Base-by-base conservation (phyloP, 2,113 vertebrate species). In the Tetraodon nigroviridis region DNA sequence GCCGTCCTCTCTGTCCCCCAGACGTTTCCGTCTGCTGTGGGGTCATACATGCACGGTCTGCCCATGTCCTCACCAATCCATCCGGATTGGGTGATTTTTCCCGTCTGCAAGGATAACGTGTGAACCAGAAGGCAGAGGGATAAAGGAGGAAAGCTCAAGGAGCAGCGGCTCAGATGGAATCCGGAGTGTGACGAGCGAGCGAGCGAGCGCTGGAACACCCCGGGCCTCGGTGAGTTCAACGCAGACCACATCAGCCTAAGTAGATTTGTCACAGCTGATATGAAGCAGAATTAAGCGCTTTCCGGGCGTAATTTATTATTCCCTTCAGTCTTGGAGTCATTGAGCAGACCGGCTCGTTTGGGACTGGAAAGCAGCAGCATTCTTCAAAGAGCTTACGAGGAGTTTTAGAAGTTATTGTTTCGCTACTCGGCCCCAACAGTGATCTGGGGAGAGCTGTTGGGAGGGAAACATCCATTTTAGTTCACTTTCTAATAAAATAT, bases 211-310 rank as follows among this genome's bases (percentile, higher is more conserved):
- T 49, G 52, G 63, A 71, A 24, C 57, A 27, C 57, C 29, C 24
- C 24, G 4, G 63, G 61, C 64, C 64, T 68, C n/a, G 82, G 84
- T 86, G 42, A 86, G 82, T 81, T 41, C 54, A 15, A 17, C 44
- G n/a, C 44, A 17, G 6, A 61, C 57, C 50, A 27, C 21, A 17
- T 24, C 2, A 4, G 14, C 22, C 7, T 27, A 5, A 27, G 44
- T 46, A 46, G 15, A 46, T 17, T n/a, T 46, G n/a, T 16, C 44
- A 37, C 32, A 37, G 32, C 32, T 37, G 32, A 37, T 37, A 37
- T 3, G 1, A 37, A 37, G 24, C 24, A 11, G 32, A 8, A 37
- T 37, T 37, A 37, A 37, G 2, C 2, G 32, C 11, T 37, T 37
- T 37, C 11, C 10, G 12, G 32, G 32, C 11, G 8, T 37, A 11